A percentile compares a stretch with the other conserved stretches of the same genome.
These are phyloP conservation scores for cattle (Bos taurus) DNA, from an alignment of 2,113 vertebrate genomes.

Conservation along the genomic window ARS-UCD2.0 NC_082638.1:5624001-5624500, in stretches of 20 bases:
- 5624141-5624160: accelerated
- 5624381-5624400: not conserved
- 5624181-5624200: accelerated
- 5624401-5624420: accelerated
- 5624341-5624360: accelerated
- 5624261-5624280: not conserved
- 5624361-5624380: accelerated
- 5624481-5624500: not conserved
- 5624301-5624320: not conserved
- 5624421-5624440: accelerated
- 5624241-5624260: not conserved
- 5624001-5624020: not conserved
- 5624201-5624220: not conserved
- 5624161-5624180: not conserved
- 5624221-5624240: not conserved
- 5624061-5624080: too few relatives aligned
- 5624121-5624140: accelerated
- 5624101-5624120: accelerated
- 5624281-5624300: accelerated
- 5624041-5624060: accelerated
- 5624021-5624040: not conserved
- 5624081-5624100: accelerated
- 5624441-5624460: not conserved
- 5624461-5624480: not conserved
- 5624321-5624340: accelerated